These are phyloP conservation scores for Decapterus maruadsi DNA, from an alignment of 2,797 vertebrate species.

Conservation along the genomic window DNA sequence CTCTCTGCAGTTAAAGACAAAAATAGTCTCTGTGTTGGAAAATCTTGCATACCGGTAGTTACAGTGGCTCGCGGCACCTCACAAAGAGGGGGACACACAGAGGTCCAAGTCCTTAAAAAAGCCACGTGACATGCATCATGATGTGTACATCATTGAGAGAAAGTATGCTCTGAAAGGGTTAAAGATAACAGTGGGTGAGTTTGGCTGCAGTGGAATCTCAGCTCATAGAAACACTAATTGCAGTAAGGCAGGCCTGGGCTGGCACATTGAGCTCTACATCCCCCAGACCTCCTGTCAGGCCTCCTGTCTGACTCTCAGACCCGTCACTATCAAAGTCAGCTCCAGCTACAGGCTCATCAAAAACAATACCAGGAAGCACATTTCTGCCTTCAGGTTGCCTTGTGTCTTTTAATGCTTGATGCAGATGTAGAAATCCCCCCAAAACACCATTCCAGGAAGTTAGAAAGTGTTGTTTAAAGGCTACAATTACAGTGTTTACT, in stretches of 20 bases:
- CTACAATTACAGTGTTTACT: conserved; percentile 57
- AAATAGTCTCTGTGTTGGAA: conserved; percentile 23
- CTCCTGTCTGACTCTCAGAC: conserved; percentile 74
- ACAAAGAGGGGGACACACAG: conserved; percentile 20
- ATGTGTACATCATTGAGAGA: conserved; percentile 30
- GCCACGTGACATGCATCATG: conserved; percentile 40
- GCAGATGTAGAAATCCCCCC: conserved; percentile 53
- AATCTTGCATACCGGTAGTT: conserved; percentile 1
- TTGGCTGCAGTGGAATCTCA: conserved; percentile 75
- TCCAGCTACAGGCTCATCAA: conserved; percentile 35
- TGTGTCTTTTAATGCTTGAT: conserved; percentile 46
- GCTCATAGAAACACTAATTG: conserved; percentile 80
- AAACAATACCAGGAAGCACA: conserved; percentile 41
- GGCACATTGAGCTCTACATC: conserved; percentile 74
- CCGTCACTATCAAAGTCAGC: conserved; percentile 64
- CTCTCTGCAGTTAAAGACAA: conserved; percentile 26
- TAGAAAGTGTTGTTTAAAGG: conserved; percentile 64
- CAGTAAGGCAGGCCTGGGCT: conserved; percentile 80
- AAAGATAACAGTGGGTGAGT: conserved; percentile 66
- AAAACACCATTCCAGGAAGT: conserved; percentile 56
- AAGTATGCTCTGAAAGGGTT: conserved; percentile 58
- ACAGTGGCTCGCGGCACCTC: conserved; percentile 15
- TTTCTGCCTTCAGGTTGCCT: conserved; percentile 29
- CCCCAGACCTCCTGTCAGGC: conserved; percentile 81
- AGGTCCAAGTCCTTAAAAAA: conserved; percentile 33